A percentile compares a stretch with the other conserved stretches of the same genome.
phyloP scores from a whole-genome alignment of 2,113 vertebrate genomes.

The Galeopterus variegatus region DNA sequence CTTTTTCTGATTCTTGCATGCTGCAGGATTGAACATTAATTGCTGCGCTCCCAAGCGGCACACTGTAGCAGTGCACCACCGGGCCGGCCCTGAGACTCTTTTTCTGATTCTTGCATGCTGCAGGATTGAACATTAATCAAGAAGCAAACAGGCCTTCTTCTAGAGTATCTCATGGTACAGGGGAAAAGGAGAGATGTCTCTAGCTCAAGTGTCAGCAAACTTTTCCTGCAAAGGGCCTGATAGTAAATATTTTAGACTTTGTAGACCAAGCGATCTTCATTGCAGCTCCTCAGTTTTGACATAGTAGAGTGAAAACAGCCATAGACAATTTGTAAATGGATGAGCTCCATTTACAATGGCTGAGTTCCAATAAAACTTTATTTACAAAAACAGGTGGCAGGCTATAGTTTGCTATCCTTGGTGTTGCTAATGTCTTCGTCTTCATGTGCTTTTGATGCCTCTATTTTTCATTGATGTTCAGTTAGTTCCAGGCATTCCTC shows the following conservation, averaged over 20 bases:
- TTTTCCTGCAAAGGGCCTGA: background rate
- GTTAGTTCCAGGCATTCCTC: background rate
- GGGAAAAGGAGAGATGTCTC: background rate
- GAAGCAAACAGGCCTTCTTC: background rate
- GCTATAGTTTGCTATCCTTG: background rate
- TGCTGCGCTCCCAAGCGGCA: no score
- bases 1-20: background rate
- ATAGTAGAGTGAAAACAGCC: background rate
- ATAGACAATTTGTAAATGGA: background rate
- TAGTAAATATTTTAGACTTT: background rate
- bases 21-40: background rate
- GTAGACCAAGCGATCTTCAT: background rate
- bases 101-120: background rate
- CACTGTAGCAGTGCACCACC: no score
- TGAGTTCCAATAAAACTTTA: background rate
- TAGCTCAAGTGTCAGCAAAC: background rate
- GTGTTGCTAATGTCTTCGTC: background rate
- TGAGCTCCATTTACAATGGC: background rate
- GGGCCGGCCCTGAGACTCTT: conserved; percentile 1
- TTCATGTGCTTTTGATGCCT: background rate
- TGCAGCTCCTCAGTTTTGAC: background rate
- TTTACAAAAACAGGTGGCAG: conserved; percentile 4
- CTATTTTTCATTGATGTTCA: background rate
- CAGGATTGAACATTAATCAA: background rate
- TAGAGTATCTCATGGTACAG: background rate